phyloP scores from a whole-genome alignment of 2,888 invertebrate species.

The Eupelmus urozonus region DNA sequence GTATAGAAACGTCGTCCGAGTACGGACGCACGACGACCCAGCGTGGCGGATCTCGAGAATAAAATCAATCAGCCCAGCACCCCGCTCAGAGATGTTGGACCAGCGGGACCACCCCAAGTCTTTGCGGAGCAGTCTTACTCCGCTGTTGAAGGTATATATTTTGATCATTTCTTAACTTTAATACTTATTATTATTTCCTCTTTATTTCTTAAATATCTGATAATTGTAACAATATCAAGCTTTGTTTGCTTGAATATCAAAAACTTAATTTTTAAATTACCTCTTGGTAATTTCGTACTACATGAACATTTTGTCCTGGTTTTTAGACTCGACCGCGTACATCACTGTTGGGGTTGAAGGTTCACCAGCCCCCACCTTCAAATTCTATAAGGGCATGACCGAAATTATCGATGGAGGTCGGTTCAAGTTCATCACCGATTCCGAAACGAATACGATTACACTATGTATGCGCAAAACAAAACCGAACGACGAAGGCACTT shows the following conservation, averaged over 20 bases:
- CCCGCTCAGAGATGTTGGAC: slow-evolving; percentile 88
- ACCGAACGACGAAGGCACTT: slow-evolving; percentile 97
- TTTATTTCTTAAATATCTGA: too few relatives aligned
- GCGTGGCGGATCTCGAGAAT: slow-evolving; percentile 93
- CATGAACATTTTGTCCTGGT: background rate
- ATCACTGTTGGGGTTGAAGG: slow-evolving; percentile 95
- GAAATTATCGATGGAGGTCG: slow-evolving; percentile 97
- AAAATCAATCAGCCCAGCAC: slow-evolving; percentile 94
- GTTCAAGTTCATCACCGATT: slow-evolving; percentile 96
- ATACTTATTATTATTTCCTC: background rate
- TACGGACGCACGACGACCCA: slow-evolving; percentile 92
- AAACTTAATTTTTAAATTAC: too few relatives aligned
- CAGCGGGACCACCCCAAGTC: slow-evolving; percentile 91
- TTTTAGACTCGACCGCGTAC: slow-evolving; percentile 90
- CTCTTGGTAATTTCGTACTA: too few relatives aligned
- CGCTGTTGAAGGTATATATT: slow-evolving; percentile 96
- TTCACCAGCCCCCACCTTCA: slow-evolving; percentile 95
- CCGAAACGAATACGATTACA: slow-evolving; percentile 93
- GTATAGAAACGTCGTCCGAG: slow-evolving; percentile 90
- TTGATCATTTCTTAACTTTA: background rate
- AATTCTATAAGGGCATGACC: slow-evolving; percentile 95
- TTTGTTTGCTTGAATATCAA: too few relatives aligned
- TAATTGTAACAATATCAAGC: too few relatives aligned
- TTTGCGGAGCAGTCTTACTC: slow-evolving; percentile 96
- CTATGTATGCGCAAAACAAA: slow-evolving; percentile 97